Evolutionary conservation across 2,797 vertebrate species (phyloP).

Genomic region (Coreius guichenoti): DNA sequence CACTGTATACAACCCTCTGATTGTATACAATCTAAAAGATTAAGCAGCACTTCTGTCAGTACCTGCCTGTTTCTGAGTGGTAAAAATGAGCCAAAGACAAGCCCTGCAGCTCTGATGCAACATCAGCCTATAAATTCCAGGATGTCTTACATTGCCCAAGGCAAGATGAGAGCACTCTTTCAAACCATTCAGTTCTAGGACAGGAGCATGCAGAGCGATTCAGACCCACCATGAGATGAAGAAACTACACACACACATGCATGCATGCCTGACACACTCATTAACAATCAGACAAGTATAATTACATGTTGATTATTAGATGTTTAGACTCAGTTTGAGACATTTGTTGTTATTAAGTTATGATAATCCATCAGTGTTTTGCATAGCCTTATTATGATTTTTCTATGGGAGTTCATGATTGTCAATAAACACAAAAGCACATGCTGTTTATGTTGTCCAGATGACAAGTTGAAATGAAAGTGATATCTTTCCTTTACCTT

Average conservation of each 20-base stretch:
- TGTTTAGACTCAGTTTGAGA: slow-evolving; percentile 28
- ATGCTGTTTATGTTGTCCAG: slow-evolving; percentile 18
- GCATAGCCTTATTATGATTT: background rate
- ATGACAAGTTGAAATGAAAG: slow-evolving; percentile 3
- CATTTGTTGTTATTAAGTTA: slow-evolving; percentile 19
- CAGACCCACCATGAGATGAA: background rate
- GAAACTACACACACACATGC: background rate
- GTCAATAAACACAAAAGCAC: background rate
- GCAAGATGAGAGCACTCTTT: slow-evolving; percentile 52
- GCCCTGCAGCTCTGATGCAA: slow-evolving; percentile 47
- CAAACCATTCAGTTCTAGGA: slow-evolving; percentile 44
- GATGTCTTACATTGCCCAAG: slow-evolving; percentile 49
- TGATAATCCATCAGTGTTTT: slow-evolving; percentile 12
- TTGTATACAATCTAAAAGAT: background rate
- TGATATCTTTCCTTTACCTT: background rate
- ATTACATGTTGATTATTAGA: slow-evolving; percentile 11
- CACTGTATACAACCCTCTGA: background rate
- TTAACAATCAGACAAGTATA: slow-evolving; percentile 18
- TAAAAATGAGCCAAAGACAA: slow-evolving; percentile 30
- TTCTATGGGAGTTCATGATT: slow-evolving; percentile 1
- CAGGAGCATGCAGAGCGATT: slow-evolving; percentile 28
- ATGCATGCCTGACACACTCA: background rate
- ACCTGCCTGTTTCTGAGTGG: slow-evolving; percentile 25
- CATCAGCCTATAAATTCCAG: slow-evolving; percentile 53
- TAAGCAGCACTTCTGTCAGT: background rate